Percentiles rank a stretch among this genome's conserved stretches.
phyloP scores from a whole-genome alignment of 2,888 invertebrate species.

The Phalera bucephala region DNA sequence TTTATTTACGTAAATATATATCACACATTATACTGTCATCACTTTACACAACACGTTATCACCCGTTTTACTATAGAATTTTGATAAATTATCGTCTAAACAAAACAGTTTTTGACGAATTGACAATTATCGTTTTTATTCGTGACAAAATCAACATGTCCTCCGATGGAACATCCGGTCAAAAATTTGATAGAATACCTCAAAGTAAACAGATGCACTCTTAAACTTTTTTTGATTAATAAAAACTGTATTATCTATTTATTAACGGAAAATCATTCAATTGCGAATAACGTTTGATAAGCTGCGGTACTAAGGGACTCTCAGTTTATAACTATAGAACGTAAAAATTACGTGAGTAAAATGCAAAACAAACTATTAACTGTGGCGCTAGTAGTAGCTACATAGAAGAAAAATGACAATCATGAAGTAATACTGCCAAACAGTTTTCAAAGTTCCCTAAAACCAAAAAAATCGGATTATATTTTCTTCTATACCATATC shows the following conservation, averaged over 20 bases:
- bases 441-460: too few species aligned
- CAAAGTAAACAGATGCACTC: too few species aligned
- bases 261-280: too few species aligned
- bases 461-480: neutral
- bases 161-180: constrained; percentile 71
- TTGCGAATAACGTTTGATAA: too few species aligned
- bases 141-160: constrained; percentile 80
- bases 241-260: too few species aligned
- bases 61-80: constrained; percentile 67
- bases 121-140: constrained; percentile 71
- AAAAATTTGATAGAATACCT: constrained; percentile 21
- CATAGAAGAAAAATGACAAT: too few species aligned
- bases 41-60: constrained; percentile 63
- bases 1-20: constrained; percentile 61
- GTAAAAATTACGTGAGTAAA: too few species aligned
- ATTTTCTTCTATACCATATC: too few species aligned
- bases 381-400: neutral
- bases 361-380: too few species aligned
- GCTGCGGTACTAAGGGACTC: too few species aligned
- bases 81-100: constrained; percentile 66
- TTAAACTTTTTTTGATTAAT: too few species aligned
- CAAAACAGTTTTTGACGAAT: constrained; percentile 76
- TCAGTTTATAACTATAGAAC: constrained; percentile 16
- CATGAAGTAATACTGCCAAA: too few species aligned
- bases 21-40: constrained; percentile 69